Conservation (phyloP, 2,888 invertebrate species). For the Dermolepida albohirtum region DNA sequence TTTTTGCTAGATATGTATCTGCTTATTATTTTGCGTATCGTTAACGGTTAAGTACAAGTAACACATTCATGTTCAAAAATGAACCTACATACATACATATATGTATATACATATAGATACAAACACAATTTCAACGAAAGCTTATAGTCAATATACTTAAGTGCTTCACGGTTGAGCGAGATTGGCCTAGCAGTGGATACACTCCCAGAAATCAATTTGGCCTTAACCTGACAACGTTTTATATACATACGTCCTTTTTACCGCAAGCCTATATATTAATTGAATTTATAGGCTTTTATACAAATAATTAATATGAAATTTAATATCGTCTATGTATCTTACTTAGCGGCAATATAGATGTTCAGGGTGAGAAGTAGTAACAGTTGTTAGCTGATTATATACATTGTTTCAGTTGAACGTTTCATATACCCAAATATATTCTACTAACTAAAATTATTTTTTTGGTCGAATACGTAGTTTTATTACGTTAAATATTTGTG, state of each 20-base stretch:
- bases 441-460: no score
- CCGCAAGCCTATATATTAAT: no score
- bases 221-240: conserved; percentile 46
- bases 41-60: neutral
- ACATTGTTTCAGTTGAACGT: no score
- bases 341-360: no score
- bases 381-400: no score
- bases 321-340: no score
- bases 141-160: neutral
- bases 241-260: conserved; percentile 13
- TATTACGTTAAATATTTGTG: no score
- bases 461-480: no score
- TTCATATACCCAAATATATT: no score
- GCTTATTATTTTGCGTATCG: neutral
- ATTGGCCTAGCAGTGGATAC: conserved; percentile 44
- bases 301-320: no score
- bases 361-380: no score
- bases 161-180: conserved; percentile 44
- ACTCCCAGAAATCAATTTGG: conserved; percentile 43
- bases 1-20: neutral
- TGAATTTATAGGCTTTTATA: no score
- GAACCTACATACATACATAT: neutral
- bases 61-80: neutral
- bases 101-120: neutral
- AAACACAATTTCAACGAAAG: neutral